Evolutionary conservation across 2,888 invertebrate genomes (phyloP).

Genomic region (Dolichomitus sp.): DNA sequence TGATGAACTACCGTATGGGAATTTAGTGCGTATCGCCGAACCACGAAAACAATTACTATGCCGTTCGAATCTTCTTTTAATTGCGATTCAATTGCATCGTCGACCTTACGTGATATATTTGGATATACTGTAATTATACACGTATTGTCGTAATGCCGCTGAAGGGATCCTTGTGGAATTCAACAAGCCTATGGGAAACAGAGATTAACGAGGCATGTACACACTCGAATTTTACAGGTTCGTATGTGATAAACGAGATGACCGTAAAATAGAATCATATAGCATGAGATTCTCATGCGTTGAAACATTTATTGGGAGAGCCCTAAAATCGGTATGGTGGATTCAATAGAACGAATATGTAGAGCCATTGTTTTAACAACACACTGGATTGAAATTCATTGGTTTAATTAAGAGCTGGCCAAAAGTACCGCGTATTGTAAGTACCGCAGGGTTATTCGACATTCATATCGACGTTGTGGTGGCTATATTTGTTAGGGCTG

Average conservation of each 20-base stretch:
- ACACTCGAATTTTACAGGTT: constrained; percentile 54
- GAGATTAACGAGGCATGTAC: constrained; percentile 46
- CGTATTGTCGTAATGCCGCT: constrained; percentile 15
- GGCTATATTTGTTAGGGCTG: too few relatives aligned
- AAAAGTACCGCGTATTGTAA: too few relatives aligned
- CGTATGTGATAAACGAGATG: constrained; percentile 26
- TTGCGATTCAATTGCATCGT: constrained; percentile 15
- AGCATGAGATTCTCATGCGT: background rate
- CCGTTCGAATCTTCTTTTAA: constrained; percentile 26
- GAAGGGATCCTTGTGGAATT: constrained; percentile 15
- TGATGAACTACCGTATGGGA: constrained; percentile 1
- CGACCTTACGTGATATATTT: constrained; percentile 26
- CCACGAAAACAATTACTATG: constrained; percentile 31
- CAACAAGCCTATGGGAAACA: constrained; percentile 30
- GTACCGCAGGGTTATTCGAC: too few relatives aligned
- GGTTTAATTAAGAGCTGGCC: background rate
- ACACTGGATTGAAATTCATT: background rate
- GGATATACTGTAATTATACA: constrained; percentile 24
- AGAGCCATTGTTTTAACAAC: background rate
- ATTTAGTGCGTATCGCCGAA: constrained; percentile 18
- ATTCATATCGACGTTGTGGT: too few relatives aligned
- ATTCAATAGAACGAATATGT: background rate
- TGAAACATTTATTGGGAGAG: background rate
- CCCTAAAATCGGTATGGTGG: background rate
- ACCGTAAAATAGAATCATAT: background rate